These are phyloP conservation scores for Salpingus planirostris DNA, from an alignment of 2,888 invertebrate species.

Conservation along the genomic window DNA sequence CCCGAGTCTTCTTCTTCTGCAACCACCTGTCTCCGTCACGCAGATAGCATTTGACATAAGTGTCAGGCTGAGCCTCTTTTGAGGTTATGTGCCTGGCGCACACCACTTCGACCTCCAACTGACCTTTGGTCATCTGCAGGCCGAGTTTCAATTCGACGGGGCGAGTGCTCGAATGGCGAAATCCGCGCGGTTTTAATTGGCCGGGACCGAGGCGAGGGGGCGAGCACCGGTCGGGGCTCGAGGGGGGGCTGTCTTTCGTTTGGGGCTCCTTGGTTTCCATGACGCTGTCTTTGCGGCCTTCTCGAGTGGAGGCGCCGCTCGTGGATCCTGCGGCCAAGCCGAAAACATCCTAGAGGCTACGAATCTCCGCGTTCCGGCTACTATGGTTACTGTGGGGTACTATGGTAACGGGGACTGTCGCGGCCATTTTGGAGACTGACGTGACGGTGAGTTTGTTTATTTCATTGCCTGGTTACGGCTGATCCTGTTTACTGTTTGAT, in stretches of 20 bases:
- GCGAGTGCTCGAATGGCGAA: conserved; percentile 57
- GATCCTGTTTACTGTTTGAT: too few relatives aligned
- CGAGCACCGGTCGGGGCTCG: conserved; percentile 45
- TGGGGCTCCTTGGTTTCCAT: conserved; percentile 45
- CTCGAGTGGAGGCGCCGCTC: conserved; percentile 36
- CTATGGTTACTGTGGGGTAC: too few relatives aligned
- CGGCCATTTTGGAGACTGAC: too few relatives aligned
- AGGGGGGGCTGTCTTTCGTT: conserved; percentile 51
- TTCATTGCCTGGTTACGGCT: too few relatives aligned
- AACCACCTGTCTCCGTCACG: conserved; percentile 82
- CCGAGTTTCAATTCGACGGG: conserved; percentile 80
- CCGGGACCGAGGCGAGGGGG: conserved; percentile 64
- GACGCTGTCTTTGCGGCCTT: conserved; percentile 50
- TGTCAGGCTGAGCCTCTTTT: conserved; percentile 70
- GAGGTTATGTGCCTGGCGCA: conserved; percentile 60
- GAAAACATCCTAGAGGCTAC: background rate
- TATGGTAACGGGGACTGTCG: too few relatives aligned
- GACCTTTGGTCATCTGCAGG: conserved; percentile 83
- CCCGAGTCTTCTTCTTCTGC: conserved; percentile 85
- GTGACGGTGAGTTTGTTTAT: too few relatives aligned
- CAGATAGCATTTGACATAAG: conserved; percentile 89
- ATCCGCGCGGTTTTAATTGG: conserved; percentile 71
- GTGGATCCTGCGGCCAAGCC: conserved; percentile 22
- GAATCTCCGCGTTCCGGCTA: too few relatives aligned
- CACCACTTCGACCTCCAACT: conserved; percentile 80